Base-by-base conservation (phyloP, 2,797 vertebrate genomes). In the Taeniopygia guttata region DNA sequence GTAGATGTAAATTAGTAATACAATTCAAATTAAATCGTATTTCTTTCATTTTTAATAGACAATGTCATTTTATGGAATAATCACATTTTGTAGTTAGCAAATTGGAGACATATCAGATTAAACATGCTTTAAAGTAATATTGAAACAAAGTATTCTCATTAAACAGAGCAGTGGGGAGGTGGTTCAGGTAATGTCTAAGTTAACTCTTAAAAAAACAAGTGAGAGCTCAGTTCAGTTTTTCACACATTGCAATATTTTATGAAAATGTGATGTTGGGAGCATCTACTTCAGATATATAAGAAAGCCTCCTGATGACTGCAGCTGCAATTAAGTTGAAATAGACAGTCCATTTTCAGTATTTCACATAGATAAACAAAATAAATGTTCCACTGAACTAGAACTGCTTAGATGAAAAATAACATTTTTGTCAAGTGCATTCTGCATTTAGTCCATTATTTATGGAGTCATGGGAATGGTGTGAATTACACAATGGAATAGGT, bases 1-100 rank as follows among this genome's bases (percentile, higher is more conserved):
- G 70, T 73, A 83, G 68, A 93, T 88, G 62, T 86, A 94, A 91
- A 95, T 95, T 89, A 88, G 66, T 55, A 96, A 90, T 68, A 87
- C n/a, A 48, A 63, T 87, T 95, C 32, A 89, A 84, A 93, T 82
- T 54, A 91, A 90, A 94, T 92, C 78, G 67, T 77, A 82, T 90
- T 81, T 84, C 73, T 94, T 96, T 95, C 63, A 86, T 95, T 94
- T 96, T 84, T 94, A 92, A 94, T 94, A 90, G 69, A 49, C 42
- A 90, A 15, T 93, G 69, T 51, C 52, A 46, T 75, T 49, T 89
- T 80, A 73, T 68, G 54, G 72, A 89, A 83, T 85, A 83, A 94
- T 91, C 68, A 78, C 23, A 34, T 86, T 96, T 84, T 91, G 22
- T 76, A 87, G 48, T 88, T 63, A 51, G 67, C 87, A 83, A 94